Evolutionary conservation across 2,888 invertebrate genomes (phyloP).

Genomic region (Parnassius glacialis): DNA sequence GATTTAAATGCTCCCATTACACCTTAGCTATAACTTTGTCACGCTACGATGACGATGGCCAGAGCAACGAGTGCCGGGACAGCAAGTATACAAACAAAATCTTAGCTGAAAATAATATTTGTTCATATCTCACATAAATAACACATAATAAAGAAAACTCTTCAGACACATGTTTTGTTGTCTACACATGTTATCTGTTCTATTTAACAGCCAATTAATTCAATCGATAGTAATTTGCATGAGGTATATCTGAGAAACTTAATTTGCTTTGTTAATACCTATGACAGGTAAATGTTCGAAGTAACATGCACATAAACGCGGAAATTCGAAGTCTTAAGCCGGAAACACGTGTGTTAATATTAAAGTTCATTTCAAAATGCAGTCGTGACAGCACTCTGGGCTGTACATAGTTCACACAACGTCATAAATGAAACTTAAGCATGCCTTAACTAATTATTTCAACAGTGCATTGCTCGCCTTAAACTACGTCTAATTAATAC

Average conservation of each 20-base stretch:
- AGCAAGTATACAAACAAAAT: too few relatives aligned
- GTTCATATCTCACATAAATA: too few relatives aligned
- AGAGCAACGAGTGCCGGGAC: too few relatives aligned
- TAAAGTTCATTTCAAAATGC: slow-evolving; percentile 31
- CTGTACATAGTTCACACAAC: slow-evolving; percentile 39
- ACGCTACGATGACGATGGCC: too few relatives aligned
- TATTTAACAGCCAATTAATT: slow-evolving; percentile 13
- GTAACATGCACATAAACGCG: background rate
- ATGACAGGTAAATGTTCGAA: slow-evolving; percentile 16
- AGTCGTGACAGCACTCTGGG: slow-evolving; percentile 43
- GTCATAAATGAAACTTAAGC: slow-evolving; percentile 43
- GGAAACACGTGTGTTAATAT: slow-evolving; percentile 18
- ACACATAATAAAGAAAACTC: too few relatives aligned
- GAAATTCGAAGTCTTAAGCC: slow-evolving; percentile 4
- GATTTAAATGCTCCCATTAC: too few relatives aligned
- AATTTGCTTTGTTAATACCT: slow-evolving; percentile 13
- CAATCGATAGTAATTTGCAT: slow-evolving; percentile 5
- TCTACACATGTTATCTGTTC: background rate
- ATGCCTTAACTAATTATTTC: slow-evolving; percentile 54
- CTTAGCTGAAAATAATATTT: too few relatives aligned
- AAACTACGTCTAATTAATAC: slow-evolving; percentile 49
- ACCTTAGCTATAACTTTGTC: too few relatives aligned
- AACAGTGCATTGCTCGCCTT: slow-evolving; percentile 42
- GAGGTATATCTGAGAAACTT: slow-evolving; percentile 14
- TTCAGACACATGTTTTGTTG: too few relatives aligned